Evolutionary conservation across 2,113 vertebrate genomes (phyloP).

Genomic region (Channa maculata): DNA sequence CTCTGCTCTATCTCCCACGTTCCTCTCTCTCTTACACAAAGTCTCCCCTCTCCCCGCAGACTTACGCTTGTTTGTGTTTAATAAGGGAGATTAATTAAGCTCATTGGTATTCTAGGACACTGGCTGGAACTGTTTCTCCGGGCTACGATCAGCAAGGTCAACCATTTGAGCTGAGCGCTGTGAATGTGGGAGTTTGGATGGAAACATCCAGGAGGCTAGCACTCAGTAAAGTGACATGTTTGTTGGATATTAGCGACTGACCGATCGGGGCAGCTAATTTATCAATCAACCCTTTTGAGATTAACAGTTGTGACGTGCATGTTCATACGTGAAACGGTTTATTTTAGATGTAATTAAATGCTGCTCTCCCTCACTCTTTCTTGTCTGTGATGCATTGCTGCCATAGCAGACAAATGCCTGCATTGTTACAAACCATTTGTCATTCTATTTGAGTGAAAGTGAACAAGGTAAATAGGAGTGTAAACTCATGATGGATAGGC

Average conservation of each 20-base stretch:
- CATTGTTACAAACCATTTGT: conserved; percentile 41
- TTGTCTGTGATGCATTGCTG: conserved; percentile 16
- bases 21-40: neutral
- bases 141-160: conserved; percentile 65
- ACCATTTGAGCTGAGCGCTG: conserved; percentile 34
- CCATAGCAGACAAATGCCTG: conserved; percentile 17
- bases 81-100: conserved; percentile 81
- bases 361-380: conserved; percentile 3
- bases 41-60: conserved; percentile 28
- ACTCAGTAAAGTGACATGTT: neutral
- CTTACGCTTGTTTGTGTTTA: conserved; percentile 76
- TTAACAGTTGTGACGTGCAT: conserved; percentile 26
- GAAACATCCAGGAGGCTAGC: conserved; percentile 22
- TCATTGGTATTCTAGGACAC: conserved; percentile 79
- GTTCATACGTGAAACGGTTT: conserved; percentile 32
- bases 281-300: conserved; percentile 39
- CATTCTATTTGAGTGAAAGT: conserved; percentile 58
- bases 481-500: conserved; percentile 59
- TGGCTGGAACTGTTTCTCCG: conserved; percentile 66
- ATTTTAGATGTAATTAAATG: conserved; percentile 43
- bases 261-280: conserved; percentile 30
- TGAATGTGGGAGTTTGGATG: conserved; percentile 26
- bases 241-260: conserved; percentile 27
- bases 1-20: neutral
- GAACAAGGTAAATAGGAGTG: conserved; percentile 58